Evolutionary conservation across 2,888 invertebrate genomes (phyloP).

Genomic region (Acronicta aceris): DNA sequence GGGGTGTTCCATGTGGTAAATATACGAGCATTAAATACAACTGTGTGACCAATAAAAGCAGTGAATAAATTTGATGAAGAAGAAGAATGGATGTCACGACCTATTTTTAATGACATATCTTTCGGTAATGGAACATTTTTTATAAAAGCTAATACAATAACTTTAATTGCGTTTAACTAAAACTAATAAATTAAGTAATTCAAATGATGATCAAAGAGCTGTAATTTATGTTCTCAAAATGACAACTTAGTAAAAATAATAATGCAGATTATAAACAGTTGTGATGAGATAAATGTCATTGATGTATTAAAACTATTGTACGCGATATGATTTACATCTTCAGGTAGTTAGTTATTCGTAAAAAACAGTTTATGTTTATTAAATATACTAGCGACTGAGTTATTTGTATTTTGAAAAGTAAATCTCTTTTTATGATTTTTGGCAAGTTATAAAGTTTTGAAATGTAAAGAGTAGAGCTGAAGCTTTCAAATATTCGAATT

Average conservation of each 20-base stretch:
- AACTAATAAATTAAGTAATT: background rate
- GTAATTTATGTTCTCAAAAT: conserved; percentile 23
- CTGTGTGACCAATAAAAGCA: no score
- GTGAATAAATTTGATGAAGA: background rate
- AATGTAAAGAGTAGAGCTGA: no score
- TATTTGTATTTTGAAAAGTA: no score
- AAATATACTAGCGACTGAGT: background rate
- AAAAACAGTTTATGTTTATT: background rate
- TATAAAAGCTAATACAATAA: no score
- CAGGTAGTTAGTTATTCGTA: conserved; percentile 1
- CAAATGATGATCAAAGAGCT: background rate
- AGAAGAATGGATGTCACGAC: background rate
- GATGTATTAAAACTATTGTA: conserved; percentile 23
- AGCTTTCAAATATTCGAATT: no score
- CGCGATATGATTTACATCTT: conserved; percentile 33
- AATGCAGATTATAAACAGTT: conserved; percentile 25
- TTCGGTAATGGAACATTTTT: no score
- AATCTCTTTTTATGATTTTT: no score
- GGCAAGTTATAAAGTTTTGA: no score
- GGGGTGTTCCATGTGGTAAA: no score
- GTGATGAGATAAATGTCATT: conserved; percentile 32
- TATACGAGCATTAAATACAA: no score
- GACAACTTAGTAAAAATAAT: conserved; percentile 20
- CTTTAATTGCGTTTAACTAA: no score
- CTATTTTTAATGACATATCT: no score